Conservation (phyloP, 2,888 invertebrate species). For the Cryptosula pallasiana region DNA sequence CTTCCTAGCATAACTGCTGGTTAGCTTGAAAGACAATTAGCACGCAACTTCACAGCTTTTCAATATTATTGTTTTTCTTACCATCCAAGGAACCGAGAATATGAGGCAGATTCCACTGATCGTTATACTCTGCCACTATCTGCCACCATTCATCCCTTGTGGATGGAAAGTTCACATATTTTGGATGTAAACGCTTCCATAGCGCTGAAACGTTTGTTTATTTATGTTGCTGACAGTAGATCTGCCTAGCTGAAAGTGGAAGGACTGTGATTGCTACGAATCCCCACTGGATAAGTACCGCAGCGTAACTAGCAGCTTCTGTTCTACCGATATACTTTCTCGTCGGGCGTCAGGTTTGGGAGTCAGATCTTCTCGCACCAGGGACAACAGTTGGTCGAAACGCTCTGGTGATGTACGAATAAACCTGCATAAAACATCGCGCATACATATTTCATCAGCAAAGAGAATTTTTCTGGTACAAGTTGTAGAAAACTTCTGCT, state of each 20-base stretch:
- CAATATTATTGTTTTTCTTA: too few species aligned
- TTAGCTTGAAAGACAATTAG: too few species aligned
- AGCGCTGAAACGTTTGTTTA: not conserved
- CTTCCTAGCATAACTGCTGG: too few species aligned
- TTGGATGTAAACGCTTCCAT: not conserved
- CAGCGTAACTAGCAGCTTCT: not conserved
- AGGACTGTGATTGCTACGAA: not conserved
- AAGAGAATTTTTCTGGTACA: too few species aligned
- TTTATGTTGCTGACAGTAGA: not conserved
- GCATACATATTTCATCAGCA: too few species aligned
- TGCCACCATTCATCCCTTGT: not conserved
- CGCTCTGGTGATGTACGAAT: not conserved
- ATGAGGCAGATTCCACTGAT: not conserved
- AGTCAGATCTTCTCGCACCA: not conserved
- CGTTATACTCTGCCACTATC: not conserved
- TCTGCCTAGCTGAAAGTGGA: not conserved
- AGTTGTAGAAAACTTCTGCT: too few species aligned
- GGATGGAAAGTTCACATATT: not conserved
- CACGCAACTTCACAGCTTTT: too few species aligned
- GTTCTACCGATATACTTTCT: not conserved
- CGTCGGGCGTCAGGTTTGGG: not conserved
- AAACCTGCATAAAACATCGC: not conserved
- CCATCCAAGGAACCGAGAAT: not conserved
- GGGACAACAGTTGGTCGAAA: not conserved
- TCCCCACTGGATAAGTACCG: not conserved